Evolutionary conservation across 2,797 vertebrate species (phyloP).

Genomic region (Tamandua tetradactyla): DNA sequence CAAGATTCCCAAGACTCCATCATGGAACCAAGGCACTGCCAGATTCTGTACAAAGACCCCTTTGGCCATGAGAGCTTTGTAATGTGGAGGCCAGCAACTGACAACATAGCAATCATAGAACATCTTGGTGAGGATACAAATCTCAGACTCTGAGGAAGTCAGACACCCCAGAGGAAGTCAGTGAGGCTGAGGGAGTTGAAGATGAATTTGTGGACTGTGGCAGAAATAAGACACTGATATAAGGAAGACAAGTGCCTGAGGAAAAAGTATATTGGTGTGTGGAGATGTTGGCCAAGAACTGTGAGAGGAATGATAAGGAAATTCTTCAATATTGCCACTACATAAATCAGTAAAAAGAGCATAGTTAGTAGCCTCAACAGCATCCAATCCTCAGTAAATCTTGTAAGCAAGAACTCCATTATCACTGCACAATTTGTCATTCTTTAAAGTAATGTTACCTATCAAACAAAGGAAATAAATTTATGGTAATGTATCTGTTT

Average conservation of each 20-base stretch:
- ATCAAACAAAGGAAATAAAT: not conserved
- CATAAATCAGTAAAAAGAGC: slow-evolving; percentile 1
- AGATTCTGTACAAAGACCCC: no score
- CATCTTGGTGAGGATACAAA: no score
- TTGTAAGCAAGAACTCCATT: slow-evolving; percentile 1
- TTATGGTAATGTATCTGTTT: not conserved
- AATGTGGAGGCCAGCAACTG: no score
- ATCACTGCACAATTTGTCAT: not conserved
- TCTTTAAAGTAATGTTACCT: not conserved
- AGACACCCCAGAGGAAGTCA: no score
- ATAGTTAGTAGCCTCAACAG: not conserved
- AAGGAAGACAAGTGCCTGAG: slow-evolving; percentile 24
- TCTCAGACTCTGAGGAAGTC: no score
- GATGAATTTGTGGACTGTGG: slow-evolving; percentile 26
- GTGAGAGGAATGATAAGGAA: not conserved
- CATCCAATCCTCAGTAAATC: not conserved
- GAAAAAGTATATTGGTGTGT: slow-evolving; percentile 27
- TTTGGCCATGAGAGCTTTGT: no score
- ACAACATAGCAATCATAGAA: no score
- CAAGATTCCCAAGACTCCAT: no score
- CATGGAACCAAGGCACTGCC: no score
- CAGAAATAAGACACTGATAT: slow-evolving; percentile 38
- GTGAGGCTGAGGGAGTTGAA: not conserved
- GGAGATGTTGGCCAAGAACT: not conserved
- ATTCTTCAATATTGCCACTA: not conserved